A percentile compares a stretch with the other conserved stretches of the same genome.
phyloP scores from a whole-genome alignment of 2,888 invertebrate genomes.

The Drosophila kambysellisi region DNA sequence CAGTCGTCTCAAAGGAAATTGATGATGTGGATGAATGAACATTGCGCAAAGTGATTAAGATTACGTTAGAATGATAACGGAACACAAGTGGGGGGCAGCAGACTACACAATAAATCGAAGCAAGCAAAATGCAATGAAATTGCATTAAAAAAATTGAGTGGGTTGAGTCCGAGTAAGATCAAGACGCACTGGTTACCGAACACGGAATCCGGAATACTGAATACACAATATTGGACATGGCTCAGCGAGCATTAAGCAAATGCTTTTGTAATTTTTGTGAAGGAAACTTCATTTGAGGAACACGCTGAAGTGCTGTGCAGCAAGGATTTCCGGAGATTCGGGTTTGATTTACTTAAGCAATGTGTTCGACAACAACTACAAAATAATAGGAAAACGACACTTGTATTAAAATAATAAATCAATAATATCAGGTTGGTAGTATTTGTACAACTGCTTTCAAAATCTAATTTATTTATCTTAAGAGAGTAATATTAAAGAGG shows the following conservation, averaged over 20 bases:
- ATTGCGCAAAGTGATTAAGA: constrained; percentile 84
- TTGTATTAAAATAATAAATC: background rate
- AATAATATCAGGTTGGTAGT: background rate
- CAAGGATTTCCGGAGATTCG: constrained; percentile 5
- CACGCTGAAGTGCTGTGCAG: background rate
- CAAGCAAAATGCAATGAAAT: constrained; percentile 58
- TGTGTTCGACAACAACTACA: background rate
- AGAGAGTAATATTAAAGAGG: background rate
- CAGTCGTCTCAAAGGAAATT: constrained; percentile 79
- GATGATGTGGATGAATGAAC: constrained; percentile 84
- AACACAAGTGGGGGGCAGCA: constrained; percentile 27
- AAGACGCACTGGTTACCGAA: background rate
- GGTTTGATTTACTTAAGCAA: background rate
- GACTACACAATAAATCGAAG: constrained; percentile 64
- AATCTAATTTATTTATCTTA: background rate
- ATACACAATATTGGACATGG: constrained; percentile 28
- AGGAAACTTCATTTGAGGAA: constrained; percentile 19
- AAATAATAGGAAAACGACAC: background rate
- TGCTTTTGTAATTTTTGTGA: constrained; percentile 20
- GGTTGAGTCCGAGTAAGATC: constrained; percentile 2
- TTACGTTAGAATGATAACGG: constrained; percentile 80
- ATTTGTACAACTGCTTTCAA: background rate
- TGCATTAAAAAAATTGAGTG: constrained; percentile 58
- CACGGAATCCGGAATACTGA: background rate
- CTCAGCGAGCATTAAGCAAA: constrained; percentile 42